Percentiles rank a stretch among this genome's conserved stretches.
These are phyloP conservation scores for Peucedramus taeniatus DNA, from an alignment of 2,113 vertebrate species.

Conservation along the genomic window DNA sequence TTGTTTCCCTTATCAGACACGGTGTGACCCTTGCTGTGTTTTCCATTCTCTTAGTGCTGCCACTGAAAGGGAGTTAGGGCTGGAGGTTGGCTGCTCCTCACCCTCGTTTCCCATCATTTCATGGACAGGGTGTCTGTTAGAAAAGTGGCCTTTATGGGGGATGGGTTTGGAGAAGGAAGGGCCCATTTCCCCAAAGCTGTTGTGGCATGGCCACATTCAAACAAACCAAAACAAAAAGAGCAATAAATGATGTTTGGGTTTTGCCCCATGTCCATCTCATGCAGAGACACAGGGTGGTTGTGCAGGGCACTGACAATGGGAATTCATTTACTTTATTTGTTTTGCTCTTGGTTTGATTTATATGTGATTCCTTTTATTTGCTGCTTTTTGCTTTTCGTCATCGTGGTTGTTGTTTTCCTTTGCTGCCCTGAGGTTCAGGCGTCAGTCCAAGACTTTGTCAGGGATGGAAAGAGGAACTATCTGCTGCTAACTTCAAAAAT, in stretches of 20 bases:
- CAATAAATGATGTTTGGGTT: neutral
- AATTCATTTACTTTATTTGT: neutral
- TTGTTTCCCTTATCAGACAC: neutral
- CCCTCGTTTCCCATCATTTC: neutral
- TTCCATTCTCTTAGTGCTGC: neutral
- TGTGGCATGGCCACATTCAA: accelerated
- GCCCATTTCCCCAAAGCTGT: neutral
- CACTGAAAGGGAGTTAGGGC: neutral
- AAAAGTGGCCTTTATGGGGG: too few relatives aligned
- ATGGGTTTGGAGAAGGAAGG: neutral
- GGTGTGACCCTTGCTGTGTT: neutral
- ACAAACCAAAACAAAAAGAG: neutral
- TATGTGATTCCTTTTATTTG: neutral
- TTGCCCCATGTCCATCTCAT: accelerated
- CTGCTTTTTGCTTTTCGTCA: neutral
- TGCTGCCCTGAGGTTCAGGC: neutral
- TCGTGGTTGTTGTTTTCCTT: neutral
- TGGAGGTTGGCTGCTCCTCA: neutral
- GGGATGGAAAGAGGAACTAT: neutral
- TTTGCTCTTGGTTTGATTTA: slow-evolving; percentile 16
- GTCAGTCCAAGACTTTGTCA: neutral
- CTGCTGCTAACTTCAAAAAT: neutral
- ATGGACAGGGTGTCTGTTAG: neutral
- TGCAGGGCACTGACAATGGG: neutral
- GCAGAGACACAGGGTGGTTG: neutral